Conservation (phyloP, 2,113 vertebrate genomes). For the Hemiprocne comata region DNA sequence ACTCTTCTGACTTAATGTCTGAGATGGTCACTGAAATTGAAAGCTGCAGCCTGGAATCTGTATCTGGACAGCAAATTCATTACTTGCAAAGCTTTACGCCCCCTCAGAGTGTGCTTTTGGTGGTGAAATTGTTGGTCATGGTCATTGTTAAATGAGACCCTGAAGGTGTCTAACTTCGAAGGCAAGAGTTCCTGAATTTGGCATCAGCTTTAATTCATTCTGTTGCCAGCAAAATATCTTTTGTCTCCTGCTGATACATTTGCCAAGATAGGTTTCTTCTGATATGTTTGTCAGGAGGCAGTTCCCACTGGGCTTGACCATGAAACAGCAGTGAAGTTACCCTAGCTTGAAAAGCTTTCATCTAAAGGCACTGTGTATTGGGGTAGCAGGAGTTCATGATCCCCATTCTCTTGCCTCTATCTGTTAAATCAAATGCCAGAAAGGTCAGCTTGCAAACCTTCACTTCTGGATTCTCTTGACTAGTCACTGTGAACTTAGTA, state of each 20-base stretch:
- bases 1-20: not conserved
- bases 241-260: not conserved
- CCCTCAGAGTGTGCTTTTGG: not conserved
- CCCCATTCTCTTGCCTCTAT: not conserved
- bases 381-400: not conserved
- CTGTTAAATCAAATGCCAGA: not conserved
- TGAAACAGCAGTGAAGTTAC: not conserved
- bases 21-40: not conserved
- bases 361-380: not conserved
- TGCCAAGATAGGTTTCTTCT: not conserved
- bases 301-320: not conserved
- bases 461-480: not conserved
- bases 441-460: not conserved
- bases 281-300: not conserved
- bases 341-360: not conserved
- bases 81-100: not conserved
- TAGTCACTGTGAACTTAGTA: not conserved
- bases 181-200: not conserved
- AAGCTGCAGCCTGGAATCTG: not conserved
- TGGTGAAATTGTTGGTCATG: not conserved
- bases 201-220: not conserved
- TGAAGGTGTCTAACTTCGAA: not conserved
- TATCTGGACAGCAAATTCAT: not conserved
- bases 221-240: not conserved
- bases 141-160: not conserved